Base-by-base conservation (phyloP, 2,797 vertebrate genomes). In the Graptemys geographica region DNA sequence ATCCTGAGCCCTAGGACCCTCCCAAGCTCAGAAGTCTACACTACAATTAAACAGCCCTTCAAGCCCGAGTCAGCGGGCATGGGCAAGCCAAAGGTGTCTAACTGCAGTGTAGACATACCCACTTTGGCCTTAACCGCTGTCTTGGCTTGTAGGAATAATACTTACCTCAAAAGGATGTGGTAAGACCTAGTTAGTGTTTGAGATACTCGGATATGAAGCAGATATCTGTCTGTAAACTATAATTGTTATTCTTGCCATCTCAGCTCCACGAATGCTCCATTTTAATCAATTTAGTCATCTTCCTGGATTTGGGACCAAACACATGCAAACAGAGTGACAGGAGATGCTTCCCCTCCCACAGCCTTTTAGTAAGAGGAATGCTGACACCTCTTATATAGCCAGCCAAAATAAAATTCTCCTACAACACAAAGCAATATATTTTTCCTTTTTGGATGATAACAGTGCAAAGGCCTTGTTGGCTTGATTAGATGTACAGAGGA, bases 401-500 rank as follows among this genome's bases (percentile, higher is more conserved):
- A 62, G 33, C 51, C 10, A 69, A 85, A 31, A 5, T 2, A 59
- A 92, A 79, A 81, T 51, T 78, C 8, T 87, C 37, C 33, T 90
- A 25, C 52, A 87, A 51, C 13, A 85, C 11, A 41, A 90, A 90
- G 12, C 9, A 82, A 18, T 52, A 19, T 81, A 28, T 88, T 69
- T 41, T 15, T 33, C 31, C 52, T 37, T 49, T 56, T 90, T 65
- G 21, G 31, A 90, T 94, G 79, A 89, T 78, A 87, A 57, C 83
- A 94, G 44, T 59, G 23, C 55, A 4, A 10, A 28, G 55, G 69
- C 80, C 84, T 88, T 83, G 65, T 83, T 91, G 88, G 86, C 90
- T 91, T 91, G 84, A 95, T 79, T 91, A 52, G 51, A 86, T 88
- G 92, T 95, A 76, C 90, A 95, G 84, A 92, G 90, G 93, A 93